Conservation (phyloP, 2,888 invertebrate genomes). For the Andrena praecox region DNA sequence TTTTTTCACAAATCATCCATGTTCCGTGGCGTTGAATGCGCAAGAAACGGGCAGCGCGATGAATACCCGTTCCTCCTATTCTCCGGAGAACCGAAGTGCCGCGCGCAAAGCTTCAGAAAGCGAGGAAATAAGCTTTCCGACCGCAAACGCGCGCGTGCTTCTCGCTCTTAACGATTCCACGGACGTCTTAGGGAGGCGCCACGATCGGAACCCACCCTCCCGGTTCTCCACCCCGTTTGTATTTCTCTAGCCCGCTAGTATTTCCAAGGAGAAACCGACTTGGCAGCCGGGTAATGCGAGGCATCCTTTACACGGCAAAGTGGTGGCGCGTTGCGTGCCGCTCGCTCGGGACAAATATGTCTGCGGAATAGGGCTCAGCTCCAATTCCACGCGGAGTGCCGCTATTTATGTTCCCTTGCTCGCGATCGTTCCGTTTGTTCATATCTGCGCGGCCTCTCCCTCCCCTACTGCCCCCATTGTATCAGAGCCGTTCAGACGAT, state of each 20-base stretch:
- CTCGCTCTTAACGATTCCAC: neutral
- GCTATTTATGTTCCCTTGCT: constrained; percentile 66
- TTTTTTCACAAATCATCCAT: no score
- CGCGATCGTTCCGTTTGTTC: constrained; percentile 44
- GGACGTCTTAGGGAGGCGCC: constrained; percentile 15
- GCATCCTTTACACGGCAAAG: constrained; percentile 67
- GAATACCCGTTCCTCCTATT: no score
- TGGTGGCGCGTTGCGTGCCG: constrained; percentile 51
- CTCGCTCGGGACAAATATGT: constrained; percentile 67
- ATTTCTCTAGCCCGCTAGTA: constrained; percentile 41
- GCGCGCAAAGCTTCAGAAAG: neutral
- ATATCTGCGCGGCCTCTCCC: neutral
- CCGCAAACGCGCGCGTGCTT: constrained; percentile 5
- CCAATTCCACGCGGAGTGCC: constrained; percentile 63
- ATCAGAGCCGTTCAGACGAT: constrained; percentile 5
- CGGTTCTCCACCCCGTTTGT: neutral
- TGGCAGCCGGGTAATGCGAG: constrained; percentile 59
- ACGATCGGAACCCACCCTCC: constrained; percentile 7
- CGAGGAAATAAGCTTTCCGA: neutral
- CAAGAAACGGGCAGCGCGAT: no score
- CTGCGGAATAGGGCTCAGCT: constrained; percentile 59
- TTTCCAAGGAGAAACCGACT: constrained; percentile 48
- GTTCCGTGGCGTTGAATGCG: no score
- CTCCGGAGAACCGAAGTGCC: neutral
- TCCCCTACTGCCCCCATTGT: neutral